A percentile compares a stretch with the other conserved stretches of the same genome.
phyloP scores from a whole-genome alignment of 1,140 invertebrate genomes.

The Drosophila seguyi region DNA sequence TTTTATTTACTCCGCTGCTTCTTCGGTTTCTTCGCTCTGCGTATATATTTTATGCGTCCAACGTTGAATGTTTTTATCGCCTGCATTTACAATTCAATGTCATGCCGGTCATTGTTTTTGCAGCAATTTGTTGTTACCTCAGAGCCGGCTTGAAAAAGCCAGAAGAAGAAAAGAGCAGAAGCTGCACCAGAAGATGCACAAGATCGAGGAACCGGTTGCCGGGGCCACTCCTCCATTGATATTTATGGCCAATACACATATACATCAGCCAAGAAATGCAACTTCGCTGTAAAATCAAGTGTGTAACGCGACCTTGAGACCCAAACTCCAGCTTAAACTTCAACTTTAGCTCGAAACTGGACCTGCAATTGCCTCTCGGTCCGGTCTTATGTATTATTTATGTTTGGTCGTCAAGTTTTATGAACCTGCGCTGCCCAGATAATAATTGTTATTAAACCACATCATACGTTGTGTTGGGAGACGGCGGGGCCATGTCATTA shows the following conservation, averaged over 20 bases:
- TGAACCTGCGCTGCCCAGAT: slow-evolving; percentile 22
- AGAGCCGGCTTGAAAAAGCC: slow-evolving; percentile 33
- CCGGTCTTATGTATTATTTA: slow-evolving; percentile 41
- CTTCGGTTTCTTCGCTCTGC: slow-evolving; percentile 23
- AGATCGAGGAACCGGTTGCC: slow-evolving; percentile 60
- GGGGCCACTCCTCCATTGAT: slow-evolving; percentile 9
- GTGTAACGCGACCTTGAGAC: slow-evolving; percentile 45
- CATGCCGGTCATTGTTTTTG: slow-evolving; percentile 47
- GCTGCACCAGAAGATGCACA: slow-evolving; percentile 35
- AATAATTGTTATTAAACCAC: slow-evolving; percentile 52
- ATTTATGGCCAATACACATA: slow-evolving; percentile 7
- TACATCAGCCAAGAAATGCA: slow-evolving; percentile 27
- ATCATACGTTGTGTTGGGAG: slow-evolving; percentile 27
- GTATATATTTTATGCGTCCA: slow-evolving; percentile 39
- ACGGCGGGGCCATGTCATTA: slow-evolving; percentile 16
- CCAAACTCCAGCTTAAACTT: slow-evolving; percentile 24
- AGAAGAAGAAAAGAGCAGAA: slow-evolving; percentile 17
- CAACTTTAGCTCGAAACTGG: slow-evolving; percentile 6
- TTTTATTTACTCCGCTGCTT: slow-evolving; percentile 54
- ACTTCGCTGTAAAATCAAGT: slow-evolving; percentile 26
- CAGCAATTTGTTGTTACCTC: slow-evolving; percentile 33
- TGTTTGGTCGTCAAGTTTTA: slow-evolving; percentile 38
- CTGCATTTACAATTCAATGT: slow-evolving; percentile 77
- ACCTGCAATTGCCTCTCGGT: slow-evolving; percentile 43
- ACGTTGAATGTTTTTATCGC: slow-evolving; percentile 55